Conservation (phyloP, 2,113 vertebrate genomes). For the Ovis canadensis region DNA sequence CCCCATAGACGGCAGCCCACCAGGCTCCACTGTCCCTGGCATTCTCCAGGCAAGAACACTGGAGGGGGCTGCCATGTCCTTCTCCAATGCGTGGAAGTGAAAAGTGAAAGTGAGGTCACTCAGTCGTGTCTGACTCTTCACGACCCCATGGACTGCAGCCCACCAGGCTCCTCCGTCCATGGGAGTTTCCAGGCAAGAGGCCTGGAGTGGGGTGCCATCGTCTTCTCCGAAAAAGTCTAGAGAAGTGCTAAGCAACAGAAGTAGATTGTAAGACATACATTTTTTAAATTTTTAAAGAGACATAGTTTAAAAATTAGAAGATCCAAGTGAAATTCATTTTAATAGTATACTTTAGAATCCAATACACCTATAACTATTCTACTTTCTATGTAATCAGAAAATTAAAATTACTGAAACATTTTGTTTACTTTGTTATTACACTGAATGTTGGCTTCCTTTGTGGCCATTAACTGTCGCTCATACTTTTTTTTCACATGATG, state of each 20-base stretch:
- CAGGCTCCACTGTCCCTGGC: no score
- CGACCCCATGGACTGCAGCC: no score
- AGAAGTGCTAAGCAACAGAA: not conserved
- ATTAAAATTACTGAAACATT: constrained; percentile 12
- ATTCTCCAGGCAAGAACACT: no score
- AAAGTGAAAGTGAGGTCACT: no score
- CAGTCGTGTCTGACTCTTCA: no score
- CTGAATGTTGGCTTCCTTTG: not conserved
- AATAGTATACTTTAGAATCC: not conserved
- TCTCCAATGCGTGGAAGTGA: no score
- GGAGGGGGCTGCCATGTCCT: no score
- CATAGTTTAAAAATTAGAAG: not conserved
- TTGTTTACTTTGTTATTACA: not conserved
- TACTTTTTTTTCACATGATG: not conserved
- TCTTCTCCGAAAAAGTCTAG: not conserved
- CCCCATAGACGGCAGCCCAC: no score
- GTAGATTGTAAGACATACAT: not conserved
- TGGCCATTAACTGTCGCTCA: not conserved
- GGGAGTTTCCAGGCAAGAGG: no score
- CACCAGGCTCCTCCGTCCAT: no score
- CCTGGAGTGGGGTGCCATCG: no score
- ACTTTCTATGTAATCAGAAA: not conserved
- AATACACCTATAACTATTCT: not conserved
- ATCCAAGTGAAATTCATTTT: not conserved
- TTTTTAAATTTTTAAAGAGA: not conserved